phyloP scores from a whole-genome alignment of 92 coral and sea anemone species.

The Siderastrea siderea region DNA sequence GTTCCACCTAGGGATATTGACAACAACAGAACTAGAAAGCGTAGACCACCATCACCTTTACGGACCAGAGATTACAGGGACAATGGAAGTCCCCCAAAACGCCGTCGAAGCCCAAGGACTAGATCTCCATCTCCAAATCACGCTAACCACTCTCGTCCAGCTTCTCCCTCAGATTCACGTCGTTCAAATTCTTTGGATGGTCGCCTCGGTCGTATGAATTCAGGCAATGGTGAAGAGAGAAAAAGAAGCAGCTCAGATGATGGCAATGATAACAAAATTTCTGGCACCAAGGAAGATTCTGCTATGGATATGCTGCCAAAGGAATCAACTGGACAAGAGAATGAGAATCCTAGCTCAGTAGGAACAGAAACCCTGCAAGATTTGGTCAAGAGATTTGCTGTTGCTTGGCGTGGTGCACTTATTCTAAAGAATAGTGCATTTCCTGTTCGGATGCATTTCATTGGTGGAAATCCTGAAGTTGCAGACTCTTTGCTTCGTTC shows the following conservation, averaged over 20 bases:
- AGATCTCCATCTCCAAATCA: conserved; percentile 89
- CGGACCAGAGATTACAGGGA: conserved; percentile 75
- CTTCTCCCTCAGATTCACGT: conserved; percentile 80
- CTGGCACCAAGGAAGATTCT: conserved; percentile 70
- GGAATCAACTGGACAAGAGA: conserved; percentile 68
- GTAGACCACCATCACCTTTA: conserved; percentile 80
- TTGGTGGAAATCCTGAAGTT: conserved; percentile 99
- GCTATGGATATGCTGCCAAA: conserved; percentile 74
- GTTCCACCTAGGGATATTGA: conserved; percentile 55
- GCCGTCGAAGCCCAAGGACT: conserved; percentile 86
- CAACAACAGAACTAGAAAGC: conserved; percentile 81
- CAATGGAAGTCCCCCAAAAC: conserved; percentile 77
- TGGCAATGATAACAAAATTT: conserved; percentile 67
- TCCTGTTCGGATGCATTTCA: conserved; percentile 99
- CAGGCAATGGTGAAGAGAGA: conserved; percentile 70
- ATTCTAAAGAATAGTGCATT: conserved; percentile 99
- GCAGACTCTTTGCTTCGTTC: conserved; percentile 96
- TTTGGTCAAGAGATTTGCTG: conserved; percentile 99
- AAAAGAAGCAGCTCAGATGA: conserved; percentile 71
- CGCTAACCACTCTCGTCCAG: conserved; percentile 75
- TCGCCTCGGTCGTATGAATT: conserved; percentile 65
- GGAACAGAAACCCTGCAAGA: conserved; percentile 98
- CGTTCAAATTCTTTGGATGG: conserved; percentile 86
- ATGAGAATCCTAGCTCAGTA: conserved; percentile 64
- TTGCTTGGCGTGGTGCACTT: conserved; percentile 99